Evolutionary conservation across 2,113 vertebrate species (phyloP), one percentile per base, ranked within the genome.

Genomic region (Solea senegalensis): DNA sequence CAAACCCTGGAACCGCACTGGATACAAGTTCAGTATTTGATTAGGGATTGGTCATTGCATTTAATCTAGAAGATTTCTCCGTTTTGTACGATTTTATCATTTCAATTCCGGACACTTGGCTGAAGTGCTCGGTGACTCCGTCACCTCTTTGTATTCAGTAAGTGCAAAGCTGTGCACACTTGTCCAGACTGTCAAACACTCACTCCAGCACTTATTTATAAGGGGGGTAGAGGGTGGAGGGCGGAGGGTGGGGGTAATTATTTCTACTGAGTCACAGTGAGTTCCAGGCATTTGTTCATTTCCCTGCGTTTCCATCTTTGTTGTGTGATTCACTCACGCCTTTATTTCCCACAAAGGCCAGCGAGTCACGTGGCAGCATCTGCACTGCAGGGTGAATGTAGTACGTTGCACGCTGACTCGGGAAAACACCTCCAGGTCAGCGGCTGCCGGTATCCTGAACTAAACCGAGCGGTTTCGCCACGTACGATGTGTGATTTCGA

Each of bases 401-500:
- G 54, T 61, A 12, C 15, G 54, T 34, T 14, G 39, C 39, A 15
- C 40, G 43, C 55, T 45, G 34, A 21, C 62, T 58, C 53, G 1
- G 21, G 49, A 56, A 27, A 44, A 44, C 3, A 66, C 16, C 21
- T 46, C 2, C 15, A 69, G 65, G 74, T 74, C 54, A 59, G 68
- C 11, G 45, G n/a, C 26, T 21, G 21, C 52, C 9, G 34, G 56
- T 3, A 49, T 43, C 59, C 45, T 26, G 3, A 52, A 45, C 16
- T 9, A 52, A 57, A 27, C 6, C 13, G 49, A 70, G 46, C 45
- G 16, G 39, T 50, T 61, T 52, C 44, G 74, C 28, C 13, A 15
- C 77, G 76, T 69, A 72, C 50, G 46, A 80, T 50, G 15, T 13
- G 62, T 41, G 73, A 72, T 74, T 72, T 65, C 28, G 77, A 79